These are phyloP conservation scores for Oreochromis mossambicus DNA, from an alignment of 2,797 vertebrate genomes.

Conservation along the genomic window DNA sequence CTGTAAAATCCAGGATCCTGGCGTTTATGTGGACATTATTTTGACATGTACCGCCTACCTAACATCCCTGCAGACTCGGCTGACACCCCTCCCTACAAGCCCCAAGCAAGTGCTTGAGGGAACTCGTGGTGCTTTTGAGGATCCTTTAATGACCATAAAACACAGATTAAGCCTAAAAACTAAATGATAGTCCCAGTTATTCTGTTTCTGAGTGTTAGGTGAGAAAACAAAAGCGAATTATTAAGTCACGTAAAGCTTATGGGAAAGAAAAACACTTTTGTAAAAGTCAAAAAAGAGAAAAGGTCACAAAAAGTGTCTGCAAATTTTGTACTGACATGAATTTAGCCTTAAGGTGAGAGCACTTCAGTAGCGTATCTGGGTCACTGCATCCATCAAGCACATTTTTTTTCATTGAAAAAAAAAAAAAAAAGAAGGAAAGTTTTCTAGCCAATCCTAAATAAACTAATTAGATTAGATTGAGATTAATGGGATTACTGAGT, in stretches of 20 bases:
- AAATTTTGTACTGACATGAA: conserved; percentile 10
- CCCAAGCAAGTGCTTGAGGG: background rate
- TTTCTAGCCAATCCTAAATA: conserved; percentile 15
- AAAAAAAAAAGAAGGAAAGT: background rate
- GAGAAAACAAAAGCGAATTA: background rate
- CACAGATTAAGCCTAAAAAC: background rate
- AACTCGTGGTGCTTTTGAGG: background rate
- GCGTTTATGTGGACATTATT: background rate
- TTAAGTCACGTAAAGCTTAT: background rate
- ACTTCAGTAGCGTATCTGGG: background rate
- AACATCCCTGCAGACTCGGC: background rate
- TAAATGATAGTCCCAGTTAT: background rate
- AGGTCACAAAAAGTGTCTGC: conserved; percentile 8
- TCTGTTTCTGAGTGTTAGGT: background rate
- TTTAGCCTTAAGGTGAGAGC: background rate
- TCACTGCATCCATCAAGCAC: conserved; percentile 10
- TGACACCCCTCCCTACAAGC: background rate
- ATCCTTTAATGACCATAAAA: background rate
- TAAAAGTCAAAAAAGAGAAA: conserved; percentile 7
- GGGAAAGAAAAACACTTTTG: background rate
- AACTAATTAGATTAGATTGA: conserved; percentile 15
- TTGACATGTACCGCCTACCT: background rate
- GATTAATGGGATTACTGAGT: conserved; percentile 44
- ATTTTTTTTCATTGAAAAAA: conserved; percentile 9
- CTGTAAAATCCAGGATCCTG: background rate